Evolutionary conservation across 2,797 vertebrate genomes (phyloP).

Genomic region (Margarornis squamiger): DNA sequence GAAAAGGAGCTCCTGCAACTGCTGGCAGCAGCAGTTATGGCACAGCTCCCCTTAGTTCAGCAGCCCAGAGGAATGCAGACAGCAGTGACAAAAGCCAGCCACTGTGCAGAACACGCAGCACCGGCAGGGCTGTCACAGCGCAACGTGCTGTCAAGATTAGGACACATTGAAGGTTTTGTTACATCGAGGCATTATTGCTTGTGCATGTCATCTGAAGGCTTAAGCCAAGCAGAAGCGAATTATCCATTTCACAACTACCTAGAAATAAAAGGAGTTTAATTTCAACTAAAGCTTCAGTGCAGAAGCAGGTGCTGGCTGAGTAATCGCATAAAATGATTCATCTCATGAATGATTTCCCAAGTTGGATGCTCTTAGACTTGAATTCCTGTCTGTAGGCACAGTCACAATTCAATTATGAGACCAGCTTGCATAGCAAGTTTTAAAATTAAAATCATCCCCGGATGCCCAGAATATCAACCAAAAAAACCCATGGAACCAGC

Average conservation of each 20-base stretch:
- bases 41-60: neutral
- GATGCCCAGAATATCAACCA: neutral
- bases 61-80: neutral
- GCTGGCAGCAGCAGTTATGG: neutral
- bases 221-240: neutral
- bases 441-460: neutral
- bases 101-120: neutral
- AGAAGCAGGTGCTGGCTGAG: conserved; percentile 31
- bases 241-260: conserved; percentile 13
- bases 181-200: neutral
- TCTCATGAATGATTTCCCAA: neutral
- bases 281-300: neutral
- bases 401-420: neutral
- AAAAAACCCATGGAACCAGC: neutral
- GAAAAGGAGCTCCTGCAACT: neutral
- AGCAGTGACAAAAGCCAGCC: neutral
- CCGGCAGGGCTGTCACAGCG: neutral
- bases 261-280: neutral
- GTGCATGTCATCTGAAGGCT: neutral
- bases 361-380: neutral
- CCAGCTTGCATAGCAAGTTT: neutral
- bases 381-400: conserved; percentile 40
- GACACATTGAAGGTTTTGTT: neutral
- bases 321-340: neutral
- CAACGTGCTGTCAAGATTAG: neutral